Conservation (phyloP, 2,797 vertebrate species). For the Hafferia zeledoni region DNA sequence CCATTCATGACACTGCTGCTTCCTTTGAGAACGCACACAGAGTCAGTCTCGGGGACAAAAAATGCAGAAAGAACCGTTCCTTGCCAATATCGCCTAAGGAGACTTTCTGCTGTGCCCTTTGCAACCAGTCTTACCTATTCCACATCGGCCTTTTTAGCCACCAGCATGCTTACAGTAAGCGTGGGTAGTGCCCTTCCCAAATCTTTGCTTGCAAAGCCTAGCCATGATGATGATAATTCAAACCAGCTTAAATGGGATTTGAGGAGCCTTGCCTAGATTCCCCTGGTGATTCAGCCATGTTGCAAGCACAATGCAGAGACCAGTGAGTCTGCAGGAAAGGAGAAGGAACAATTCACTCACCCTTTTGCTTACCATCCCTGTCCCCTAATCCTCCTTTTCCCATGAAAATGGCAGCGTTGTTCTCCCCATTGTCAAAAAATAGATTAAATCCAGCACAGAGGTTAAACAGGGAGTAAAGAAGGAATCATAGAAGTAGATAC, state of each 20-base stretch:
- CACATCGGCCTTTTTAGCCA: too few relatives aligned
- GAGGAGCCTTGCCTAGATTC: background rate
- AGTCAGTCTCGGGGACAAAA: too few relatives aligned
- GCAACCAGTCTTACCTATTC: too few relatives aligned
- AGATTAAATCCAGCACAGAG: background rate
- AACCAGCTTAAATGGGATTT: background rate
- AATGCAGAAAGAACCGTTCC: too few relatives aligned
- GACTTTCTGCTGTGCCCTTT: too few relatives aligned
- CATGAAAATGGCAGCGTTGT: background rate
- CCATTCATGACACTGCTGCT: too few relatives aligned
- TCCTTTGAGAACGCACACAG: too few relatives aligned
- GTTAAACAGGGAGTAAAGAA: background rate
- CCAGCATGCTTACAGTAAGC: too few relatives aligned
- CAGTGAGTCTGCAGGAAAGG: background rate
- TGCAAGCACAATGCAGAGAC: background rate
- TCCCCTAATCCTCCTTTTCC: background rate
- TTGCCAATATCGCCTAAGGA: too few relatives aligned
- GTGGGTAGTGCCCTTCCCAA: too few relatives aligned
- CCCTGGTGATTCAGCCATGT: background rate
- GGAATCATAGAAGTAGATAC: background rate
- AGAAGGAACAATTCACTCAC: background rate
- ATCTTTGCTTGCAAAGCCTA: too few relatives aligned
- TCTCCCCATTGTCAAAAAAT: background rate
- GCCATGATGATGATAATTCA: background rate
- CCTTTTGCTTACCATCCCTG: background rate